Evolutionary conservation across 1,140 invertebrate genomes (phyloP), one percentile per base, ranked within the genome.

Genomic region (Nixonia krombeini): DNA sequence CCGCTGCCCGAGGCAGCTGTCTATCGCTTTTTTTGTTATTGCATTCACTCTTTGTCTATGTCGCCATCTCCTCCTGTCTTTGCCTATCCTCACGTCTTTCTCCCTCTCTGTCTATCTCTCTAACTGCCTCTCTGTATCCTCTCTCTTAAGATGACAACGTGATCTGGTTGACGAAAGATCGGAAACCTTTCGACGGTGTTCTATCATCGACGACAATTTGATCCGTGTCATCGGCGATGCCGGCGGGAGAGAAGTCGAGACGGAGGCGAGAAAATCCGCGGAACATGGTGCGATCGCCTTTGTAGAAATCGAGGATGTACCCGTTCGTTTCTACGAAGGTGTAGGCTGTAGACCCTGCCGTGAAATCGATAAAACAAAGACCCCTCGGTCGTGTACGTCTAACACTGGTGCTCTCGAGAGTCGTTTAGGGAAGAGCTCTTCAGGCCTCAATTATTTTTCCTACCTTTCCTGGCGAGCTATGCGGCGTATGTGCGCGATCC

Each of bases 361-460:
- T 21, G 65, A 52, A 72, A 72, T 69, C 70, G 63, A 72, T 72
- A 72, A 72, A 65, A 72, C 70, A 64, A 73, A 70, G 62, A 59
- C 28, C 31, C 16, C 41, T 12, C 13, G 13, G n/a, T 41, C 23
- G 52, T 55, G 42, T 51, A 38, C 40, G 53, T 62, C 42, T 26
- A 56, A 51, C 47, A 44, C 37, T 3, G 52, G 38, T 45, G 46
- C 51, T 58, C 17, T 58, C 17, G 41, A 57, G 47, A 53, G 57
- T 41, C 52, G 49, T 68, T 68, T 62, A 57, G 35, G 23, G 51
- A 40, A 70, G 55, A 56, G 44, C 55, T 37, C 66, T 70, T 13
- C 33, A 38, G 49, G 49, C 44, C 7, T 52, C 49, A 58, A 69
- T 69, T 69, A 69, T 63, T 69, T 35, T 69, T 69, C 42, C 41